A percentile compares a stretch with the other conserved stretches of the same genome.
Conservation (phyloP, 1,140 invertebrate genomes). For the Drosophila parvula region DNA sequence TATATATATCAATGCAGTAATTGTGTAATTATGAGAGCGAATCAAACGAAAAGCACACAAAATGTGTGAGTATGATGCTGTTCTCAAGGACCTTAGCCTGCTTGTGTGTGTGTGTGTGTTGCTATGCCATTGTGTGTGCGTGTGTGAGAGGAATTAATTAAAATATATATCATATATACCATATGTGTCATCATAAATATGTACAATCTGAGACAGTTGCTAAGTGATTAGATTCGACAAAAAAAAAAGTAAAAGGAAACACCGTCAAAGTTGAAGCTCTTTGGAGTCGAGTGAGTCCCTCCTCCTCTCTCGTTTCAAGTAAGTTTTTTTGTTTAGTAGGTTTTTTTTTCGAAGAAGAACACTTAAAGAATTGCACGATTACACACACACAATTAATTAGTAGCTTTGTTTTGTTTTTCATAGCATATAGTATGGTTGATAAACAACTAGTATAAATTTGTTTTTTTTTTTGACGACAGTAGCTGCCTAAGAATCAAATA, state of each 20-base stretch:
- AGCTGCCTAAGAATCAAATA: constrained; percentile 73
- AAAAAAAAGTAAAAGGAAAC: constrained; percentile 20
- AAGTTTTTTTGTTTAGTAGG: constrained; percentile 42
- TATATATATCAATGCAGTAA: constrained; percentile 41
- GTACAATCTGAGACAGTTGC: constrained; percentile 63
- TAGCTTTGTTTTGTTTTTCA: constrained; percentile 39
- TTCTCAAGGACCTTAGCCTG: constrained; percentile 36
- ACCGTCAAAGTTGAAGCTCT: constrained; percentile 61
- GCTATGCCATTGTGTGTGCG: constrained; percentile 34
- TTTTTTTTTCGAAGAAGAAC: constrained; percentile 61
- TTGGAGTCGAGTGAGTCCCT: constrained; percentile 44
- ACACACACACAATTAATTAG: constrained; percentile 66
- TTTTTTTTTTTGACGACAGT: constrained; percentile 57
- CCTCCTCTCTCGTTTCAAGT: constrained; percentile 19
- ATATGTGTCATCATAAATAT: constrained; percentile 56
- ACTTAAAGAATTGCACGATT: constrained; percentile 76
- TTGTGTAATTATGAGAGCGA: constrained; percentile 34
- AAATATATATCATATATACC: constrained; percentile 23
- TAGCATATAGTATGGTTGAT: constrained; percentile 54
- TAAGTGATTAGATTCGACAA: constrained; percentile 44
- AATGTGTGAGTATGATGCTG: constrained; percentile 56
- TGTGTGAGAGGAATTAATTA: constrained; percentile 37
- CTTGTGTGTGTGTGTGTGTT: too few relatives aligned
- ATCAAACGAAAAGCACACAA: constrained; percentile 47
- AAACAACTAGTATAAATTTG: constrained; percentile 75